phyloP scores from a whole-genome alignment of 2,113 vertebrate genomes.

The Canis aureus region DNA sequence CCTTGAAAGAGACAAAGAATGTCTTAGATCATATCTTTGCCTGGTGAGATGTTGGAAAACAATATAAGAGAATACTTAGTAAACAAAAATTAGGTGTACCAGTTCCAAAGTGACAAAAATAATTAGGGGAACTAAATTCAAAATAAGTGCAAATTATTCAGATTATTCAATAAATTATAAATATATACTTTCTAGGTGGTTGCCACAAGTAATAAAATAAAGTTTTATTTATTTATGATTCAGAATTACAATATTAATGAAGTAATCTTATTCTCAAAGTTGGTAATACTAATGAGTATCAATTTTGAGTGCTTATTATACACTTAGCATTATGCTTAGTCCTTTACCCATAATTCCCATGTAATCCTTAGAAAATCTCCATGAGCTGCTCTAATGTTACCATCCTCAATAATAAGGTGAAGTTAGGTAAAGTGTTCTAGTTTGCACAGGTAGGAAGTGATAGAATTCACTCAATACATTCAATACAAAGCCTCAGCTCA shows the following conservation, averaged over 20 bases:
- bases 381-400: neutral
- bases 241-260: neutral
- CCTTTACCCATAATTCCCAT: neutral
- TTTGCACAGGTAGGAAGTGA: neutral
- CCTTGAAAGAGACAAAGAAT: neutral
- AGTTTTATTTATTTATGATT: conserved; percentile 37
- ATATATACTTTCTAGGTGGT: neutral
- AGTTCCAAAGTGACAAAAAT: neutral
- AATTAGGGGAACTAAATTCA: neutral
- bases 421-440: neutral
- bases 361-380: neutral
- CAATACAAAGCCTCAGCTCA: neutral
- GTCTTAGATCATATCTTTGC: neutral
- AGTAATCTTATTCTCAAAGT: neutral
- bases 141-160: neutral
- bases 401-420: neutral
- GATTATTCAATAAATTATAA: conserved; percentile 16
- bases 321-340: neutral
- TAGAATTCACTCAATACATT: neutral
- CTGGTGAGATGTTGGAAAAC: neutral
- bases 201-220: conserved; percentile 3
- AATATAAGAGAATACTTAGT: neutral
- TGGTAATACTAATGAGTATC: conserved; percentile 1
- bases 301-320: conserved; percentile 18
- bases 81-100: neutral